phyloP scores from a whole-genome alignment of 2,797 vertebrate species.

The Eupleurogrammus muticus region DNA sequence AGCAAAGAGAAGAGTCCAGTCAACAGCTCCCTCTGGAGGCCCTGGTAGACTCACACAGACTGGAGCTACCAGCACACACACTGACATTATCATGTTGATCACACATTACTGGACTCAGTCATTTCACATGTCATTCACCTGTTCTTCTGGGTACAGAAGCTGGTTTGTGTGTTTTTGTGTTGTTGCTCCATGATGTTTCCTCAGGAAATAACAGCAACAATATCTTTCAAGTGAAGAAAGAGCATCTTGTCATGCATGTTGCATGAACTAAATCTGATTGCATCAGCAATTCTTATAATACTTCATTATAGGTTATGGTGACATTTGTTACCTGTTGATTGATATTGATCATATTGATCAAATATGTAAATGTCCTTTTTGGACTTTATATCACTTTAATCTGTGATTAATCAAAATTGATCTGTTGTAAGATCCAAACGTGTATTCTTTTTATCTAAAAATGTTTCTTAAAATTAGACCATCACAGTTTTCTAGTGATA shows the following conservation, averaged over 20 bases:
- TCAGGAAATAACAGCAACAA: constrained; percentile 76
- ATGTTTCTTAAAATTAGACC: background rate
- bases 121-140: background rate
- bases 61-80: constrained; percentile 7
- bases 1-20: constrained; percentile 46
- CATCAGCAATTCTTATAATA: constrained; percentile 7
- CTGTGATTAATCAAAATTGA: constrained; percentile 4
- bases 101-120: constrained; percentile 4
- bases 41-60: constrained; percentile 65
- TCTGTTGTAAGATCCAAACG: constrained; percentile 26
- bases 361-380: background rate
- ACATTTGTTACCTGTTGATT: background rate
- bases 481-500: constrained; percentile 5
- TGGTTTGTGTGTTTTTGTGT: background rate
- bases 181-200: constrained; percentile 42
- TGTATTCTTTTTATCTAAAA: background rate
- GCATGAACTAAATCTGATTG: constrained; percentile 36
- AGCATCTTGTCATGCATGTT: constrained; percentile 55
- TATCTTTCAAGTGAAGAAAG: constrained; percentile 66
- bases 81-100: constrained; percentile 40
- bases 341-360: constrained; percentile 12
- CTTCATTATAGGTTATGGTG: background rate
- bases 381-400: constrained; percentile 10
- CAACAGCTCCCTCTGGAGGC: constrained; percentile 64
- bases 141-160: constrained; percentile 40